phyloP scores from a whole-genome alignment of 2,113 vertebrate species.

The Heteronetta atricapilla region DNA sequence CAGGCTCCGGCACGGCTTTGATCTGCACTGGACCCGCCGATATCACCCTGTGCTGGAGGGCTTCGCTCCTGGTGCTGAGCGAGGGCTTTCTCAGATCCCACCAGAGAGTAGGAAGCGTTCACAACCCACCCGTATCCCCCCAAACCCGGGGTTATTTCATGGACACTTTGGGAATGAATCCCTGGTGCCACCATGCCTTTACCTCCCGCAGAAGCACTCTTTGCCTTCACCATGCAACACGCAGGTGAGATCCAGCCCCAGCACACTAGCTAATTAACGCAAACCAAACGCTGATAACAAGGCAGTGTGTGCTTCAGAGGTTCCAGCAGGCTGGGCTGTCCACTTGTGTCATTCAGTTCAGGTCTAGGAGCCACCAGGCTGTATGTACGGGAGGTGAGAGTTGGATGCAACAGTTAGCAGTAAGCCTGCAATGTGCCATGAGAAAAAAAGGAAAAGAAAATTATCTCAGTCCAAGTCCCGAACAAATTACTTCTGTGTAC shows the following conservation, averaged over 20 bases:
- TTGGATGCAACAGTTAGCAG: neutral
- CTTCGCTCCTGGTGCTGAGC: fast-evolving
- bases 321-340: neutral
- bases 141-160: fast-evolving
- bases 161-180: neutral
- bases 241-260: neutral
- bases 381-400: neutral
- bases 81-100: neutral
- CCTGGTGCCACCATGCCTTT: neutral
- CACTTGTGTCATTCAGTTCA: neutral
- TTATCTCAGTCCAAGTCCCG: neutral
- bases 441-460: neutral
- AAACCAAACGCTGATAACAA: neutral
- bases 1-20: neutral
- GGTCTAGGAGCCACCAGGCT: neutral
- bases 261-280: neutral
- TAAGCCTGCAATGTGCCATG: neutral
- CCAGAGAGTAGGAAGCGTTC: fast-evolving
- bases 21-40: neutral
- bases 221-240: neutral
- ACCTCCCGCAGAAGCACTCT: neutral
- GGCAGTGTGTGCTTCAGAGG: neutral
- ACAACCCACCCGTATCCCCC: neutral
- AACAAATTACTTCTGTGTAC: neutral
- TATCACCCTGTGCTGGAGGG: neutral